Evolutionary conservation across 2,888 invertebrate genomes (phyloP).

Genomic region (Hartigia nigra): DNA sequence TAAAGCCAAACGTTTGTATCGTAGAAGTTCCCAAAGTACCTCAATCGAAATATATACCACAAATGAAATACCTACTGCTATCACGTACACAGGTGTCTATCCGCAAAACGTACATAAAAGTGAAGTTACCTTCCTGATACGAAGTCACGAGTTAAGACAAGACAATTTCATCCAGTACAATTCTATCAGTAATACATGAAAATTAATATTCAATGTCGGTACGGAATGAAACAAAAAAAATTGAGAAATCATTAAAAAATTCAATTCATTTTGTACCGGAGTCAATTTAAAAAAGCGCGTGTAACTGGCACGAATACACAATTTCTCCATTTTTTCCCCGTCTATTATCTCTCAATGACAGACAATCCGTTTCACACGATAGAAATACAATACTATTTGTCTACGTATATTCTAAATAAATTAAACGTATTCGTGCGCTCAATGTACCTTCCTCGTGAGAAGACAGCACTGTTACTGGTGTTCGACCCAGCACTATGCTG

Average conservation of each 20-base stretch:
- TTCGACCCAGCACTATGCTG: background rate
- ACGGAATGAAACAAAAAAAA: background rate
- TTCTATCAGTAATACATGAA: background rate
- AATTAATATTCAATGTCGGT: background rate
- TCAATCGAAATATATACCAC: background rate
- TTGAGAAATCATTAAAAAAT: too few relatives aligned
- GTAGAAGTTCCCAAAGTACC: background rate
- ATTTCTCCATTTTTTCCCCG: background rate
- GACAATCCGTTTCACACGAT: background rate
- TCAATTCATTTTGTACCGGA: background rate
- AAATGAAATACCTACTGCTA: background rate
- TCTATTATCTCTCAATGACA: background rate
- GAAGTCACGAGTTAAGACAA: background rate
- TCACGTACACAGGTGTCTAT: background rate
- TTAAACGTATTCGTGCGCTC: background rate
- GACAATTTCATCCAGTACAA: background rate
- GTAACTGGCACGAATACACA: background rate
- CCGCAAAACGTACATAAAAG: background rate
- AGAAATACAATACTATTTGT: background rate
- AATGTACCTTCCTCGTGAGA: conserved; percentile 9
- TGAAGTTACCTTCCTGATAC: background rate
- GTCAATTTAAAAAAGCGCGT: background rate
- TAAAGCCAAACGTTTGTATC: background rate
- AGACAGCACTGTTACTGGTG: conserved; percentile 4
- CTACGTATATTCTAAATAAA: background rate